Evolutionary conservation across 1,140 invertebrate species (phyloP).

Genomic region (Formica selysi): DNA sequence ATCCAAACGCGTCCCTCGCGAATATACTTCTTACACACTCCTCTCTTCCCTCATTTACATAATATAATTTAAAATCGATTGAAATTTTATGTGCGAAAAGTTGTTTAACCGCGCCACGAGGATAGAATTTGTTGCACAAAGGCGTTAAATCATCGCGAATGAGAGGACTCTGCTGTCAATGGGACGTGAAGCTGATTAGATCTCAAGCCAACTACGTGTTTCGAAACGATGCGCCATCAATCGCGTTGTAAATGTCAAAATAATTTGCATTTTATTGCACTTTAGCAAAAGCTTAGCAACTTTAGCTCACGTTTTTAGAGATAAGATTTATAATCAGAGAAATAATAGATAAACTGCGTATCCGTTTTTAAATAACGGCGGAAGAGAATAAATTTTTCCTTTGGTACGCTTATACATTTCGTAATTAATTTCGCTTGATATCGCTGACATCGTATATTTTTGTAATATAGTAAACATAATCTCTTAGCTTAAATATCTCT

Average conservation of each 20-base stretch:
- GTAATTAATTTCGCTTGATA: background rate
- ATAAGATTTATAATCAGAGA: background rate
- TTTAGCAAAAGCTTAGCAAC: background rate
- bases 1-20: background rate
- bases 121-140: conserved; percentile 38
- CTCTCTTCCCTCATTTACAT: conserved; percentile 26
- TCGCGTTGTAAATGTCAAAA: conserved; percentile 42
- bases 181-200: conserved; percentile 48
- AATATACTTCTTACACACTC: background rate
- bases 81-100: conserved; percentile 10
- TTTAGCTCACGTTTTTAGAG: background rate
- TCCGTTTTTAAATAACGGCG: background rate
- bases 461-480: background rate
- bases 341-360: background rate
- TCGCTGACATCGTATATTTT: background rate
- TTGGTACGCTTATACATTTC: background rate
- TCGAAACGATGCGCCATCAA: conserved; percentile 28
- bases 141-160: conserved; percentile 49
- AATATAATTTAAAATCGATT: conserved; percentile 15
- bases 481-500: too few relatives aligned
- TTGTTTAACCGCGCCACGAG: conserved; percentile 12
- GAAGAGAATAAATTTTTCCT: background rate
- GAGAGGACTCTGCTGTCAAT: conserved; percentile 45
- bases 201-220: conserved; percentile 14
- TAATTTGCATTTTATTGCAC: conserved; percentile 32